phyloP scores from a whole-genome alignment of 1,140 invertebrate genomes.

The Metopolophium dirhodum region DNA sequence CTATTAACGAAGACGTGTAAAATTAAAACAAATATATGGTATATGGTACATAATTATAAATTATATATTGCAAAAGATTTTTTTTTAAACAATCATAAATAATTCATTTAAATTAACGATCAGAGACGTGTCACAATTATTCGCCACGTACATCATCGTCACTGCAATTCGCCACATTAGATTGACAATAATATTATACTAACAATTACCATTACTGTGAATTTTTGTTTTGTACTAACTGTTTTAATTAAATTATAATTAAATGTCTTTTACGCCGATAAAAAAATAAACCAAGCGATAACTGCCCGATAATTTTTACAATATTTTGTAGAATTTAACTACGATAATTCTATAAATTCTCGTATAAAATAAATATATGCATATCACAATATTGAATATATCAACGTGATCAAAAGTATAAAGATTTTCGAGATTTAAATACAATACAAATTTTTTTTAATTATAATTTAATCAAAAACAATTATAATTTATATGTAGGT shows the following conservation, averaged over 20 bases:
- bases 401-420: too few relatives aligned
- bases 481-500: too few relatives aligned
- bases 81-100: slow-evolving; percentile 12
- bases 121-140: background rate
- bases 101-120: slow-evolving; percentile 13
- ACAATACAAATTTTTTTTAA: too few relatives aligned
- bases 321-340: too few relatives aligned
- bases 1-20: background rate
- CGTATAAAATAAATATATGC: too few relatives aligned
- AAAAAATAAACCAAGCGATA: background rate
- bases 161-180: background rate
- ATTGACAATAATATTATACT: slow-evolving; percentile 6
- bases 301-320: background rate
- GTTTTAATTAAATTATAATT: slow-evolving; percentile 6
- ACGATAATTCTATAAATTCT: too few relatives aligned
- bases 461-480: too few relatives aligned
- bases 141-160: background rate
- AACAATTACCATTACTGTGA: background rate
- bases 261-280: background rate
- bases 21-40: slow-evolving; percentile 5
- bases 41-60: background rate
- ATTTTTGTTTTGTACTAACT: slow-evolving; percentile 11
- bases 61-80: background rate
- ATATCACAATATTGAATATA: too few relatives aligned
- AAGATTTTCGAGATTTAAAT: too few relatives aligned